Base-by-base conservation (phyloP, 37 sponge, comb jelly and placozoan genomes). In the Geodia barretti region DNA sequence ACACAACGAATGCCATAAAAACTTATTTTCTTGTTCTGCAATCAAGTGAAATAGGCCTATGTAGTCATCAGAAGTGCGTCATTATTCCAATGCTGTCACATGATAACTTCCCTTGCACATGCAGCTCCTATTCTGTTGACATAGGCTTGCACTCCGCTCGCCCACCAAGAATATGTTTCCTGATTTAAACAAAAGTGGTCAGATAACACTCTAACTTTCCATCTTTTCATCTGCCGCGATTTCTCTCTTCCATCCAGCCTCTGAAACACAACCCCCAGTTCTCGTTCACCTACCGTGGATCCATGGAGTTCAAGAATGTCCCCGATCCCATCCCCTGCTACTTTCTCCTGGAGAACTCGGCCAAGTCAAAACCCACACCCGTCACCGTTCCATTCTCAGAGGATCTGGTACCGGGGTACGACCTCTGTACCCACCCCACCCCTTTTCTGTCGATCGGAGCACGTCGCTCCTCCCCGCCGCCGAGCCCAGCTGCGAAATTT, bases 241-340 rank as follows among this genome's bases (percentile, higher is more conserved):
- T 41, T 39, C 41, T 30, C n/a, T 75, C n/a, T 9, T 60, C 25
- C 14, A 60, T 21, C 60, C 86, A 85, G 20, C 63, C 86, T 36
- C 63, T 94, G 61, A 70, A 77, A 63, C 76, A 86, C 73, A 86
- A 87, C 23, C 81, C 87, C 28, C 75, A 81, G 70, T 94, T 86
- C 41, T 21, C 34, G 32, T 90, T 94, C 81, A 85, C 79, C 38
- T 64, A 72, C 24, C 82, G 94, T 42, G 94, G 85, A 0, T 62
- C 69, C 4, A 68, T 94, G 23, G 72, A 89, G 64, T 94, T 94
- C 82, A 94, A 94, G 73, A 87, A 87, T 77, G 91, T 94, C 7
- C 72, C 62, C 17, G 79, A 83, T 20, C 81, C 76, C 0, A 80
- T 87, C 25, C 80, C 62, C 59, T 90, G 90, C 77, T 94, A 94